phyloP scores from a whole-genome alignment of 1,140 invertebrate genomes.

The Eriocheir sinensis region DNA sequence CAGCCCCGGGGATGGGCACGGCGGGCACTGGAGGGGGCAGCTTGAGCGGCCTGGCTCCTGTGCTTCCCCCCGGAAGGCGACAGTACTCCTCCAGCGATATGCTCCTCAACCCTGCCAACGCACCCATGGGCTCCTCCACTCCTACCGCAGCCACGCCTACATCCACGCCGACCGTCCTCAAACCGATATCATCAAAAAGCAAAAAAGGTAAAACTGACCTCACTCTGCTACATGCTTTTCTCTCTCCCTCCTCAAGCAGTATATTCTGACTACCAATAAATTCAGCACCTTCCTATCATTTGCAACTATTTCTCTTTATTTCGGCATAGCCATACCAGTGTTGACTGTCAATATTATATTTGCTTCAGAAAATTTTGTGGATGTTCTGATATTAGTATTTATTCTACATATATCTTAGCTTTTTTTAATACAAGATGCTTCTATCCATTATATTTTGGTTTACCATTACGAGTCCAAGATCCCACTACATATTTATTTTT shows the following conservation, averaged over 20 bases:
- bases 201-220: slow-evolving; percentile 66
- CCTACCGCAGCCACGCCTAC: slow-evolving; percentile 55
- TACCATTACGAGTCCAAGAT: too few relatives aligned
- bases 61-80: slow-evolving; percentile 62
- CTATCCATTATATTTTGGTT: too few relatives aligned
- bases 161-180: slow-evolving; percentile 61
- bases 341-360: too few relatives aligned
- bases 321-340: too few relatives aligned
- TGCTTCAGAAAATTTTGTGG: too few relatives aligned
- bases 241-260: background rate
- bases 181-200: slow-evolving; percentile 70
- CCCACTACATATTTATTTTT: too few relatives aligned
- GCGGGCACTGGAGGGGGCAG: background rate
- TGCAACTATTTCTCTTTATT: too few relatives aligned
- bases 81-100: slow-evolving; percentile 69
- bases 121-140: slow-evolving; percentile 70
- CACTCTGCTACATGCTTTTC: background rate
- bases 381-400: too few relatives aligned
- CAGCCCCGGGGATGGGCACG: background rate
- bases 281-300: too few relatives aligned
- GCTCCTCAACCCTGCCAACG: slow-evolving; percentile 69
- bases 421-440: too few relatives aligned
- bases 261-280: too few relatives aligned
- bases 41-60: slow-evolving; percentile 54
- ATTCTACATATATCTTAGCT: too few relatives aligned